Evolutionary conservation across 2,797 vertebrate genomes (phyloP).

Genomic region (Carcharodon carcharias): DNA sequence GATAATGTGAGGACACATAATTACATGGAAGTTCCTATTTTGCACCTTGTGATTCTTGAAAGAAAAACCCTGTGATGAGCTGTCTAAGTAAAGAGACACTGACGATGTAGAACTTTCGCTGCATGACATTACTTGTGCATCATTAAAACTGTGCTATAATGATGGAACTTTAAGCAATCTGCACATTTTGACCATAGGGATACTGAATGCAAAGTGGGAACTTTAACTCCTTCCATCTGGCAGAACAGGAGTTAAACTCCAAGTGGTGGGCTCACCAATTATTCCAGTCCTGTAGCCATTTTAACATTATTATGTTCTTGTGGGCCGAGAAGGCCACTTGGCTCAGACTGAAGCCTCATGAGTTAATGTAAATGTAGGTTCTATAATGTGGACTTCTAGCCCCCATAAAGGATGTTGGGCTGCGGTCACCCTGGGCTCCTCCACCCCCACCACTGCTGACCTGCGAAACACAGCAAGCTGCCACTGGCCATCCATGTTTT

Average conservation of each 20-base stretch:
- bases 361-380: not conserved
- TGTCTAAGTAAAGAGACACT: not conserved
- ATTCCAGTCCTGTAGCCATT: not conserved
- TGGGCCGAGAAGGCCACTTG: not conserved
- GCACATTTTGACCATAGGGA: not conserved
- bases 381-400: not conserved
- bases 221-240: not conserved
- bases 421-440: not conserved
- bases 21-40: not conserved
- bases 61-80: not conserved
- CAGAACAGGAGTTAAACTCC: not conserved
- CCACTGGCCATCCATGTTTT: not conserved
- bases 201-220: not conserved
- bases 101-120: not conserved
- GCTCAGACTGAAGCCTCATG: not conserved
- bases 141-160: not conserved
- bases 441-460: not conserved
- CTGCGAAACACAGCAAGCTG: not conserved
- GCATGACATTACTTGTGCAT: not conserved
- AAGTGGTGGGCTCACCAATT: not conserved
- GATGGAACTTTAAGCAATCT: not conserved
- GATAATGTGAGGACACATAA: not conserved
- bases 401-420: not conserved
- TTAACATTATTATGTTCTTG: not conserved
- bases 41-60: not conserved